Evolutionary conservation across 2,888 invertebrate genomes (phyloP), one percentile per base, ranked within the genome.

Genomic region (Siphlonurus alternatus): DNA sequence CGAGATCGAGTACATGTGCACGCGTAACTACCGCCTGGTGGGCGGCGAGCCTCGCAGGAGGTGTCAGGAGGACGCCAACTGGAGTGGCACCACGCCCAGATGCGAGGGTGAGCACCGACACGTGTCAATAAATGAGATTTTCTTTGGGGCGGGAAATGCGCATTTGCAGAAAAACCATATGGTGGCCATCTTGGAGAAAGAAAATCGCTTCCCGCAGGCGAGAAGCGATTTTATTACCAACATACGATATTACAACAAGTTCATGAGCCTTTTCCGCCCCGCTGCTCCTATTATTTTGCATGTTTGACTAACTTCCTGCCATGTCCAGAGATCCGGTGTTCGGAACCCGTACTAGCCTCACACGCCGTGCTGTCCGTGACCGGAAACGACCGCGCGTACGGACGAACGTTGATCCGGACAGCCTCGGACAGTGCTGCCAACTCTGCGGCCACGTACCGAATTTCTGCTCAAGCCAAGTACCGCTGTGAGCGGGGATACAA

Each of bases 401-500:
- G 91, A 0, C 81, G 91, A 24, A 91, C 92, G 0, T 76, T 91
- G 20, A 87, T 92, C 68, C 79, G 88, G 54, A 91, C 91, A 0
- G 77, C 84, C 0, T 88, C 87, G 62, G 83, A 81, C 65, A 79
- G 81, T 1, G 73, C 81, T 1, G 85, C 82, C 70, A 83, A 81
- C 10, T 79, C 78, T 0, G 84, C 87, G 0, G 85, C 87, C 66
- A 88, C 90, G 0, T 93, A 90, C 76, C 88, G 89, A 72, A 89
- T 93, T 68, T 89, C 90, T 0, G 89, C 93, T 0, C 76, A 91
- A 20, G 88, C 89, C 1, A 93, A 93, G 74, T 94, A 93, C 74
- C 81, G 92, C 20, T 94, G 94, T 72, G 93, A 93, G 72, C 77
- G 92, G 65, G 93, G 93, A 0, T 93, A 93, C 76, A 90, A 90